phyloP scores from a whole-genome alignment of 2,888 invertebrate species.

The Xestia rhomboidea region DNA sequence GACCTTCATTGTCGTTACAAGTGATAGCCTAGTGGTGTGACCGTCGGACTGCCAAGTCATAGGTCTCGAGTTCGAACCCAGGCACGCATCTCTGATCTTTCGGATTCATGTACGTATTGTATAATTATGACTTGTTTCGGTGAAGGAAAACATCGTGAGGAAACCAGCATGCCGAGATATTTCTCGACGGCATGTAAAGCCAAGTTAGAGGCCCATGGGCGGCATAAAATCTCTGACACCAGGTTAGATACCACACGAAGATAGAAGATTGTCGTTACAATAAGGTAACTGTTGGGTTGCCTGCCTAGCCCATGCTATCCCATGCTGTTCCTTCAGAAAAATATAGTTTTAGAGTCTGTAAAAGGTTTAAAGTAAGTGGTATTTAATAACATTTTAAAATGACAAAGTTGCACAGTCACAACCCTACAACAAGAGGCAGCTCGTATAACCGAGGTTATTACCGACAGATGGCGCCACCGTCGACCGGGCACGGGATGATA shows the following conservation, averaged over 20 bases:
- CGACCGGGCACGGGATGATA: slow-evolving; percentile 9
- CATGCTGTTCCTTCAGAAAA: not conserved
- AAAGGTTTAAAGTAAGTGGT: not conserved
- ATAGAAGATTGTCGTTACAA: not conserved
- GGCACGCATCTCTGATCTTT: too few relatives aligned
- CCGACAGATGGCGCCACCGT: slow-evolving; percentile 46
- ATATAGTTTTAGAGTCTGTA: not conserved
- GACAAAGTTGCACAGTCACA: not conserved
- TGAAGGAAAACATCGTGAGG: too few relatives aligned
- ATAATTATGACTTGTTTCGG: too few relatives aligned
- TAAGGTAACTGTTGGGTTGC: not conserved
- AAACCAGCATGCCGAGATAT: too few relatives aligned
- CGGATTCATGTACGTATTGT: too few relatives aligned
- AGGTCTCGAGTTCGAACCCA: too few relatives aligned
- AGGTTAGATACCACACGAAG: too few relatives aligned
- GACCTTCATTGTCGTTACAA: not conserved
- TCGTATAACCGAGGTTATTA: slow-evolving; percentile 35
- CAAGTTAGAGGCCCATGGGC: too few relatives aligned
- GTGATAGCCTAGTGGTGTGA: too few relatives aligned
- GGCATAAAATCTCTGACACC: too few relatives aligned
- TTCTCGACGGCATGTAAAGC: too few relatives aligned
- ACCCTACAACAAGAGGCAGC: slow-evolving; percentile 21
- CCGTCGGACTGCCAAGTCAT: too few relatives aligned
- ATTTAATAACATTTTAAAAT: not conserved
- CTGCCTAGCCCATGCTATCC: not conserved